Evolutionary conservation across 2,113 vertebrate genomes (phyloP), one percentile per base, ranked within the genome.

Genomic region (Ceyx margarethae): DNA sequence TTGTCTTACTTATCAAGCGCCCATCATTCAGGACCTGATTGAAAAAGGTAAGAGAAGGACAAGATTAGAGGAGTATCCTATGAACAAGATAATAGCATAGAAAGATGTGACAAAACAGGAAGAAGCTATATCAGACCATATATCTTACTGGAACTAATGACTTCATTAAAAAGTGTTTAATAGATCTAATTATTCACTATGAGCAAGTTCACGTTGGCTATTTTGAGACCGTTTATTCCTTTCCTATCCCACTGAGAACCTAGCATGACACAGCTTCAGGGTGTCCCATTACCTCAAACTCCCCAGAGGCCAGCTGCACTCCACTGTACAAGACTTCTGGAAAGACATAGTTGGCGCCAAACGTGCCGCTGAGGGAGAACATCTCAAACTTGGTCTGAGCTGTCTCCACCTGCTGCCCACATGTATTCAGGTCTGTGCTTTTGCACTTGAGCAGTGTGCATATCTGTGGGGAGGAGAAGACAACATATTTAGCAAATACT

Each of bases 281-380:
- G 18, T 60, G 67, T 2, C 7, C 13, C 62, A n/a, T 68, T 95
- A 98, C 98, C 97, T 98, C 68, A 13, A 98, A 97, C 66, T 97
- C 95, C 54, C 94, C 86, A 2, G 97, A 94, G 18, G 96, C 98
- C 77, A 98, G 94, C n/a, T 94, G 89, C 79, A 96, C 72, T 6
- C 89, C 93, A 1, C 96, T 97, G 82, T 97, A 92, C 93, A 98
- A 33, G 45, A 98, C 97, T 81, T 98, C 97, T 12, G 98, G 98
- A 46, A 98, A 98, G 62, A 98, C 94, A 0, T 96, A 96, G 45
- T 57, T 94, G 23, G 98, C 97, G 43, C 91, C 87, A 68, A 98
- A 98, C 0, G 96, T 98, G 66, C 98, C 98, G 2, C 97, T 97
- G 81, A 98, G 97, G 50, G 97, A 97, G 85, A 98, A 97, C 54